Conservation (phyloP, 2,888 invertebrate species). For the Seladonia tumulorum region DNA sequence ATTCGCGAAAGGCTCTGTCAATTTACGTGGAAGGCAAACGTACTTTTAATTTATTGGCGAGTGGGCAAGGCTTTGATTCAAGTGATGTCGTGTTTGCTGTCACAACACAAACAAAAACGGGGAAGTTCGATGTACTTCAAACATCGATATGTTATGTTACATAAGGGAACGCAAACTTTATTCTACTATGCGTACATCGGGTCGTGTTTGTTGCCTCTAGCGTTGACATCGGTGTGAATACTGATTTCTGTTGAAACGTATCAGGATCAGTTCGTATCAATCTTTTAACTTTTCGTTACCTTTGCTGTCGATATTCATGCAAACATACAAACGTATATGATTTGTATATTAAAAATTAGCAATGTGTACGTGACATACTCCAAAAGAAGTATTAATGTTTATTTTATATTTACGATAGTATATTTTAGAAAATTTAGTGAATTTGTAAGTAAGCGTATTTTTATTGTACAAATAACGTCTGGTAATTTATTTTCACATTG, state of each 20-base stretch:
- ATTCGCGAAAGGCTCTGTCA: not conserved
- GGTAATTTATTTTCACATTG: not conserved
- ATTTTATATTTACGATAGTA: not conserved
- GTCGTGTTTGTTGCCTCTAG: conserved; percentile 9
- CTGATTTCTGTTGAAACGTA: not conserved
- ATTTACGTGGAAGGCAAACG: conserved; percentile 22
- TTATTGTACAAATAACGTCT: no score
- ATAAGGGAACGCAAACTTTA: conserved; percentile 26
- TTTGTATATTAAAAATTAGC: not conserved
- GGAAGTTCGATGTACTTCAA: conserved; percentile 38
- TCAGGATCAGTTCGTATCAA: not conserved
- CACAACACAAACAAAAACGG: conserved; percentile 23
- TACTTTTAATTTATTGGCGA: conserved; percentile 35
- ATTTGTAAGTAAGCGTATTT: no score
- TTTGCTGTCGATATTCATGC: not conserved
- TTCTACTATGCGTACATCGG: not conserved
- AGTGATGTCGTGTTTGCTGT: not conserved
- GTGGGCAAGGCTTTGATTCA: conserved; percentile 22
- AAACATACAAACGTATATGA: not conserved
- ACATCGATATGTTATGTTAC: conserved; percentile 15
- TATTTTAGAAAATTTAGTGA: no score
- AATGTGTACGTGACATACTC: not conserved
- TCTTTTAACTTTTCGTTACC: not conserved
- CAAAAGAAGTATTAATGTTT: not conserved
- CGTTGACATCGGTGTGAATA: not conserved